Evolutionary conservation across 2,113 vertebrate genomes (phyloP).

Genomic region (Ameiurus melas): DNA sequence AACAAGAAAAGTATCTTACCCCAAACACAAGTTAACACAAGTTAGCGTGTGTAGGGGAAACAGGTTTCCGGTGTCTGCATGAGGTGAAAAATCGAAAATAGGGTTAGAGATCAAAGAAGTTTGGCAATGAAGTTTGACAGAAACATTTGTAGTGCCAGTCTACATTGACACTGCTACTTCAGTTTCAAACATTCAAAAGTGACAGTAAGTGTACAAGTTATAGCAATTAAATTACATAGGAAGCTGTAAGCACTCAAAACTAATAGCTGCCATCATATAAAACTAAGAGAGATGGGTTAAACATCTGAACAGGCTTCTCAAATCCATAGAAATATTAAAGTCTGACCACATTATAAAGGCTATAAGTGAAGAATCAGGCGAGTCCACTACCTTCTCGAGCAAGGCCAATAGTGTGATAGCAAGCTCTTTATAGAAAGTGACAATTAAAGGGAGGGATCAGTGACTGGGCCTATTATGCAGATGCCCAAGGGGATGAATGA

Average conservation of each 20-base stretch:
- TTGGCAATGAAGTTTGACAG: no score
- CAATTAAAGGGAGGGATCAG: not conserved
- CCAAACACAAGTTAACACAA: not conserved
- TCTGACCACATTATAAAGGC: not conserved
- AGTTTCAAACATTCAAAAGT: not conserved
- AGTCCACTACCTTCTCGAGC: not conserved
- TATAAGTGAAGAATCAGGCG: constrained; percentile 14
- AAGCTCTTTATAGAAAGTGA: not conserved
- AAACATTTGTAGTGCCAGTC: not conserved
- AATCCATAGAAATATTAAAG: not conserved
- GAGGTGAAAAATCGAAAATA: not conserved
- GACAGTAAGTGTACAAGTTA: not conserved
- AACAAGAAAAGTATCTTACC: not conserved
- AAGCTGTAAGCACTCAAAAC: constrained; percentile 4
- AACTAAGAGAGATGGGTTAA: not conserved
- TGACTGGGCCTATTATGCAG: not conserved
- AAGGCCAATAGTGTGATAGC: not conserved
- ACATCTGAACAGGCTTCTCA: constrained; percentile 3
- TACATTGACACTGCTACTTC: not conserved
- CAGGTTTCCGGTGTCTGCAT: not conserved
- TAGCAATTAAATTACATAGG: constrained; percentile 1
- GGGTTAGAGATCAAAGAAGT: not conserved
- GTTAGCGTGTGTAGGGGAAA: not conserved
- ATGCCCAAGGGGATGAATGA: not conserved
- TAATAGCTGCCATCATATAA: constrained; percentile 28